Evolutionary conservation across 2,113 vertebrate species (phyloP), one percentile per base, ranked within the genome.

Genomic region (Nestor notabilis): DNA sequence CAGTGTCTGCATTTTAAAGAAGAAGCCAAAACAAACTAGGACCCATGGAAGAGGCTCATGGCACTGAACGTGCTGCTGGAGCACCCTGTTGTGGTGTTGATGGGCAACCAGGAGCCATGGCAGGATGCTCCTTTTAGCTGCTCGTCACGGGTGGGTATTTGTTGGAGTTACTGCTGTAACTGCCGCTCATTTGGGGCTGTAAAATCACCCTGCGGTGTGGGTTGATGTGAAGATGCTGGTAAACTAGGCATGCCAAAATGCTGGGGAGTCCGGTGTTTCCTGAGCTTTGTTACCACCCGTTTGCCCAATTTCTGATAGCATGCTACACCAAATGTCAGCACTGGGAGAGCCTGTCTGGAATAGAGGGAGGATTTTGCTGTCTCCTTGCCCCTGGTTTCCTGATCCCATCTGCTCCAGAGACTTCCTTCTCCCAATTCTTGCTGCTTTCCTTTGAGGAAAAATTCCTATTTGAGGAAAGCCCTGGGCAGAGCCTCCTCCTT

Each of bases 301-400:
- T 28, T 31, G 53, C 9, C 33, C 2, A 10, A 4, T 35, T 81
- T 25, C 53, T 3, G 17, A 50, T n/a, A n/a, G 60, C 55, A 17
- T 6, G 2, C 2, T 3, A 4, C 35, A 49, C 9, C 33, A 3
- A 2, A 16, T 39, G 1, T 13, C 27, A 17, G 28, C 37, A 2
- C 44, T 65, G 35, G 37, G 28, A 50, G 41, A 37, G 25, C 24
- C 33, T 41, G 69, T 21, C 68, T 89, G 87, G 33, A 69, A 14
- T 19, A 86, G 66, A 66, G 2, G 1, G 27, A 24, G 72, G 50
- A 41, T 65, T 94, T 87, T 84, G n/a, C 64, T 66, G 11, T 69
- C 50, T 71, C 5, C 4, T 74, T 15, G 2, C 14, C 33, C 9
- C 28, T 61, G 5, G 31, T 71, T 21, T 76, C 68, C 41, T 58